Percentiles rank a stretch among this genome's conserved stretches.
phyloP scores from a whole-genome alignment of 1,140 invertebrate genomes.

The Drosophila santomea region DNA sequence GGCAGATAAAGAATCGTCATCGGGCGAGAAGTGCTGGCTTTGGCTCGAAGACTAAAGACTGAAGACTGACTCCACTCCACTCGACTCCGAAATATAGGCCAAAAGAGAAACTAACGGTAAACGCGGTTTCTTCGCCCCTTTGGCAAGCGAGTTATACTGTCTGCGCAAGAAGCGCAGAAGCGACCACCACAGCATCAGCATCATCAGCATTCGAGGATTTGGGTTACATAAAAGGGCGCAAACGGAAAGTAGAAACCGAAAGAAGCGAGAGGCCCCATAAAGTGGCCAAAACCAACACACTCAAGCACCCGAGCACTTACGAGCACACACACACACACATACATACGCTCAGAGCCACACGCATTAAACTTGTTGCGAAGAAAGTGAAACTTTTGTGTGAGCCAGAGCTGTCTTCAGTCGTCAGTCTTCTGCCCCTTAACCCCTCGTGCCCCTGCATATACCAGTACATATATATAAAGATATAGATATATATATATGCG shows the following conservation, averaged over 20 bases:
- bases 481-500: neutral
- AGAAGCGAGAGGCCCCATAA: slow-evolving; percentile 43
- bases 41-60: no score
- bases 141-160: slow-evolving; percentile 31
- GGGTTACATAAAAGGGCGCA: slow-evolving; percentile 83
- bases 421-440: slow-evolving; percentile 6
- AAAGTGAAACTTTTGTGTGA: slow-evolving; percentile 77
- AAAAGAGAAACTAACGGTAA: slow-evolving; percentile 85
- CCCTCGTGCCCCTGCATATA: slow-evolving; percentile 5
- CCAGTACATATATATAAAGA: neutral
- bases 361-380: slow-evolving; percentile 80
- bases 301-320: slow-evolving; percentile 8
- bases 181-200: slow-evolving; percentile 39
- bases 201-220: slow-evolving; percentile 61
- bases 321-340: slow-evolving; percentile 19
- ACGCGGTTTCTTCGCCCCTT: slow-evolving; percentile 44
- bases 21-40: slow-evolving; percentile 42
- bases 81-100: slow-evolving; percentile 74
- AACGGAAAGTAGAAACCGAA: slow-evolving; percentile 80
- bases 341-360: slow-evolving; percentile 28
- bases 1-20: slow-evolving; percentile 60
- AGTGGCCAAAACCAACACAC: slow-evolving; percentile 16
- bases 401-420: slow-evolving; percentile 5
- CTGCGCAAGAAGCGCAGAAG: slow-evolving; percentile 41
- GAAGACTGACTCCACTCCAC: slow-evolving; percentile 20